A percentile compares a stretch with the other conserved stretches of the same genome.
phyloP scores from a whole-genome alignment of 2,888 invertebrate species.

The Limnephilus lunatus region DNA sequence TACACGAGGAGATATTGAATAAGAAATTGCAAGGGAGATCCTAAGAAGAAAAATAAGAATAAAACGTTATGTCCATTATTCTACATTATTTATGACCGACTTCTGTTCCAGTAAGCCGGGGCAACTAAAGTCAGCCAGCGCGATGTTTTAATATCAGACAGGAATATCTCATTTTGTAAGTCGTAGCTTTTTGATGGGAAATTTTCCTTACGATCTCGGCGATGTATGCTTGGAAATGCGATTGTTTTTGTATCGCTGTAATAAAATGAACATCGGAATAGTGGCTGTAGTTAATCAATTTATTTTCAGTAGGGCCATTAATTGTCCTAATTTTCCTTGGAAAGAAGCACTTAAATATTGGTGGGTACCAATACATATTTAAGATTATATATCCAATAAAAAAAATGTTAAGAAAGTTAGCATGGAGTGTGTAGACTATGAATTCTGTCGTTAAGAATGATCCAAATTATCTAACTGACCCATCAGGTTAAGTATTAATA shows the following conservation, averaged over 20 bases:
- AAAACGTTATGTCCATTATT: conserved; percentile 37
- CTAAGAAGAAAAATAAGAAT: not conserved
- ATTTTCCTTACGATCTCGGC: not conserved
- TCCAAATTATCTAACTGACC: too few species aligned
- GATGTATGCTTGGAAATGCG: not conserved
- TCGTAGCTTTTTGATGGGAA: conserved; percentile 27
- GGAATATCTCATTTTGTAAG: conserved; percentile 18
- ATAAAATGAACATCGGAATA: not conserved
- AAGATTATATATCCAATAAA: too few species aligned
- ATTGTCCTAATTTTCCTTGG: not conserved
- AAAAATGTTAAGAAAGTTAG: too few species aligned
- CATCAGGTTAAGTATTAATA: too few species aligned
- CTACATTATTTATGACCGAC: conserved; percentile 32
- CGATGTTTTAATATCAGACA: conserved; percentile 21
- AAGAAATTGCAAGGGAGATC: conserved; percentile 40
- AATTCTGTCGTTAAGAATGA: too few species aligned
- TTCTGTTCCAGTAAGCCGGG: not conserved
- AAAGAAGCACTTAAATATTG: not conserved
- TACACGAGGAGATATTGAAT: conserved; percentile 44
- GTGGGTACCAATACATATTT: not conserved
- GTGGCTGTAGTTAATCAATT: not conserved
- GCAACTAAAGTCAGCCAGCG: not conserved
- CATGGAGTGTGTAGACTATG: too few species aligned
- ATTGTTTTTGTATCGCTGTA: not conserved
- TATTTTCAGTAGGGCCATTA: not conserved